Percentiles rank a stretch among this genome's conserved stretches.
Evolutionary conservation across 2,797 vertebrate species (phyloP).

Genomic region (Pipistrellus pygmaeus): DNA sequence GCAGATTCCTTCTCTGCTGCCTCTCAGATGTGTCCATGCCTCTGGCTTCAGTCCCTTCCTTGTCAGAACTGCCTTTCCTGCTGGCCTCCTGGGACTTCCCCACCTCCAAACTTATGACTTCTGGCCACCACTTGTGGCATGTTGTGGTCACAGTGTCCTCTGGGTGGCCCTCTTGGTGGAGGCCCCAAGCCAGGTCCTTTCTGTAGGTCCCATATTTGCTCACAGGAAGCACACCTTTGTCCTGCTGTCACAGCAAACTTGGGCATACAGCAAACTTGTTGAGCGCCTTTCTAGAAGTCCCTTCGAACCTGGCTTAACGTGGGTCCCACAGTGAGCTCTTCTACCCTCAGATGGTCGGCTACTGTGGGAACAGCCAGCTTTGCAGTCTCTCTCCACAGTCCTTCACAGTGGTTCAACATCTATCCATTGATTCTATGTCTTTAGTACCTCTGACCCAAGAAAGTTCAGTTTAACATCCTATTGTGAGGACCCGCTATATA

Average conservation of each 20-base stretch:
- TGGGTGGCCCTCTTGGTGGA: background rate
- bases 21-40: background rate
- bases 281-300: background rate
- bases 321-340: background rate
- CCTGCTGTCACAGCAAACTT: background rate
- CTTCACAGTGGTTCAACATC: background rate
- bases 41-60: background rate
- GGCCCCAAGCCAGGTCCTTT: background rate
- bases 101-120: background rate
- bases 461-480: background rate
- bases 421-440: background rate
- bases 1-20: background rate
- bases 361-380: accelerated
- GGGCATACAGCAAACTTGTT: background rate
- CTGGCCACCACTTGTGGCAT: background rate
- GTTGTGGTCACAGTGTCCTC: background rate
- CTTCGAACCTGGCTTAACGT: background rate
- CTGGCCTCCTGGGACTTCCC: background rate
- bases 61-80: background rate
- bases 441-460: background rate
- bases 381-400: background rate
- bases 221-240: too few relatives aligned
- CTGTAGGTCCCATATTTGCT: background rate
- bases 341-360: accelerated
- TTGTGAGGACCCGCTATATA: background rate